Evolutionary conservation across 2,113 vertebrate genomes (phyloP).

Genomic region (Grammomys dolichurus): DNA sequence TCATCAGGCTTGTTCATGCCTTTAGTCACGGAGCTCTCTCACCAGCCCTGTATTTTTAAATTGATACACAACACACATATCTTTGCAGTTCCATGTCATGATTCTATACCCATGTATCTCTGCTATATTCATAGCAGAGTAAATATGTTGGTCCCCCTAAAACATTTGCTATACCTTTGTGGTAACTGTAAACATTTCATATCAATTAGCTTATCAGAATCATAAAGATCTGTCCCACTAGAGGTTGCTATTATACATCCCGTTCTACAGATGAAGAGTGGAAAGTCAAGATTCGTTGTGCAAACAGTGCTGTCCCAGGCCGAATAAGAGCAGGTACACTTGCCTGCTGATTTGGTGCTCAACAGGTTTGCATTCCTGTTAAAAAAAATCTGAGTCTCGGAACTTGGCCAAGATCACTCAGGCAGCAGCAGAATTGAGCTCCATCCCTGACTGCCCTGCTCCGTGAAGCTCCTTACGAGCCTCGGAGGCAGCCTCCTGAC

Average conservation of each 20-base stretch:
- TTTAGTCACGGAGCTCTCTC: background rate
- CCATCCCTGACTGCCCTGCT: no score
- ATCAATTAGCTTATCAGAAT: background rate
- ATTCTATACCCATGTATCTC: background rate
- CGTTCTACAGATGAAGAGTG: conserved; percentile 38
- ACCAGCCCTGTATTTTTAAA: background rate
- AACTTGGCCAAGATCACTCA: background rate
- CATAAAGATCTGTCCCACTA: background rate
- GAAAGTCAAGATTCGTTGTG: background rate
- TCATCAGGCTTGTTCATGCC: no score
- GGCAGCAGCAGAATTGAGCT: background rate
- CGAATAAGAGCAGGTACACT: background rate
- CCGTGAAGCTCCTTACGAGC: background rate
- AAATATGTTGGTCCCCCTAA: background rate
- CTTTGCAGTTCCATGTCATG: background rate
- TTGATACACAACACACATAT: background rate
- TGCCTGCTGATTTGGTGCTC: conserved; percentile 1
- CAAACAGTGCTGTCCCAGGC: background rate
- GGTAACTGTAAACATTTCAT: background rate
- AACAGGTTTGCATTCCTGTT: background rate
- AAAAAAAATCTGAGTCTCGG: background rate
- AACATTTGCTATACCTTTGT: background rate
- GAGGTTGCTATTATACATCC: background rate
- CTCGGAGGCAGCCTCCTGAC: background rate
- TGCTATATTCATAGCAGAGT: background rate